Percentiles rank a stretch among this genome's conserved stretches.
phyloP scores from a whole-genome alignment of 2,888 invertebrate genomes.

The Cancer borealis region DNA sequence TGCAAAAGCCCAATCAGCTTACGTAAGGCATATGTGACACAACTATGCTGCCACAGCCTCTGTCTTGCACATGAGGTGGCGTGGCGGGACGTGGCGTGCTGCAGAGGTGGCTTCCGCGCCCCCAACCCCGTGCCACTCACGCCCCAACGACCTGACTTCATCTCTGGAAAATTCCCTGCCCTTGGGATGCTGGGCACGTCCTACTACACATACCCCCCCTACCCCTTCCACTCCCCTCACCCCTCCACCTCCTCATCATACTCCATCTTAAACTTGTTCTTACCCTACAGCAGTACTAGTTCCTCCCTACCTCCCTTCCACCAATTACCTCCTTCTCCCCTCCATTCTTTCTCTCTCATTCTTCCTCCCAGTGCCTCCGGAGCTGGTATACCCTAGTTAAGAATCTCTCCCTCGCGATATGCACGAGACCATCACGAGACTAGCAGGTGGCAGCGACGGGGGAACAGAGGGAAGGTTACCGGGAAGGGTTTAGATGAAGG shows the following conservation, averaged over 20 bases:
- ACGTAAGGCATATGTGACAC: neutral
- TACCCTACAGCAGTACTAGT: neutral
- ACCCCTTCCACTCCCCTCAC: neutral
- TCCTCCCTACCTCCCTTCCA: neutral
- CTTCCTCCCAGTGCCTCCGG: neutral
- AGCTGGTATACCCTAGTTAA: neutral
- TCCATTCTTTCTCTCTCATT: neutral
- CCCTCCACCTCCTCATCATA: neutral
- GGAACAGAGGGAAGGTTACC: neutral
- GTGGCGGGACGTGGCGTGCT: neutral
- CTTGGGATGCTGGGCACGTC: neutral
- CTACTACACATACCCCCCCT: neutral
- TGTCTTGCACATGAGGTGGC: neutral
- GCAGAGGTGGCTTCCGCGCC: neutral
- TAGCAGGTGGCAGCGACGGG: neutral
- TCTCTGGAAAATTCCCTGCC: neutral
- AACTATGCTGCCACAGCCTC: neutral
- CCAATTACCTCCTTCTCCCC: neutral
- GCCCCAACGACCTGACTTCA: neutral
- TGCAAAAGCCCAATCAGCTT: neutral
- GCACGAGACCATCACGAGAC: slow-evolving; percentile 11
- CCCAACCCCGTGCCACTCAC: neutral
- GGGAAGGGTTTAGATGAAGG: neutral
- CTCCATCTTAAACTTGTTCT: neutral
- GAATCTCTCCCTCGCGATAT: neutral